Evolutionary conservation across 2,888 invertebrate genomes (phyloP), one percentile per base, ranked within the genome.

Genomic region (Leucania comma): DNA sequence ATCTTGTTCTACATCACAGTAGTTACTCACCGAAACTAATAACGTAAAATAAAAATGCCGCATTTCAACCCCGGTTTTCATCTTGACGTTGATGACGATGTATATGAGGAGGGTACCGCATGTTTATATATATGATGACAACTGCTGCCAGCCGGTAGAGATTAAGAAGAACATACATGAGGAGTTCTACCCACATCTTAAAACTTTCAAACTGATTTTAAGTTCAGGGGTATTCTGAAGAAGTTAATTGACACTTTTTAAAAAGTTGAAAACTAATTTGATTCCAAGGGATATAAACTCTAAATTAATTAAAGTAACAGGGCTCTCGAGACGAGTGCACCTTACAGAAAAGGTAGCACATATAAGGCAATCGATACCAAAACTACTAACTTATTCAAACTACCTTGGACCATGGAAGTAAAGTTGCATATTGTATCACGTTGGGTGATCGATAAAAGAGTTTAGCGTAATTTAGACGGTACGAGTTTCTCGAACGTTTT

Each of bases 331-430:
- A 59, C 72, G 59, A 59, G 29, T 73, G 58, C 51, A 66, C 46
- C 48, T 14, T n/a, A n/a, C 48, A 6, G 10, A 12, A 48, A 50
- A 12, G 3, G 1, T 24, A 22, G 22, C 12, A 14, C 1, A 24
- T 24, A 5, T 65, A 65, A 65, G 4, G 5, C 17, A 50, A 75
- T 69, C 75, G 75, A 75, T 75, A 12, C 1, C 38, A 22, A 51
- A 24, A 22, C 20, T 53, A 26, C 32, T 68, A 17, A 58, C 12
- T 4, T 42, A 50, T 46, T 50, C 26, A 62, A 59, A 59, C 59
- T 59, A 58, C 53, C 4, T 32, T n/a, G 12, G 17, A 42, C 20
- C 8, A 12, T 0, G 38, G 20, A 2, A 17, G n/a, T 56, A n/a
- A 46, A 42, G 17, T 24, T 69, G 58, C 61, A 63, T 29, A 12